A percentile compares a stretch with the other conserved stretches of the same genome.
phyloP scores from a whole-genome alignment of 2,888 invertebrate species.

The Xanthorhoe designata region DNA sequence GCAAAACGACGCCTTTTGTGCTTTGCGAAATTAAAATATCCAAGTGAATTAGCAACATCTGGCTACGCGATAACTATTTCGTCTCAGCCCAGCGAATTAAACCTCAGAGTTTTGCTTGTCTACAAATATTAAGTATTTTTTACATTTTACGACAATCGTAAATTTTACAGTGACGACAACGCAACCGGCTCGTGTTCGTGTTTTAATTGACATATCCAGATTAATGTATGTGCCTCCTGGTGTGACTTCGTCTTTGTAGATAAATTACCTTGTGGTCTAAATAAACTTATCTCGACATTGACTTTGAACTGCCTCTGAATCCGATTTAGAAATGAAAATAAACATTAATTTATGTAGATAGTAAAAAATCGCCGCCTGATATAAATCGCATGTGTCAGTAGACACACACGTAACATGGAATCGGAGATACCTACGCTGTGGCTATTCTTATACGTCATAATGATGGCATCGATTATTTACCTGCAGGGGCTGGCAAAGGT shows the following conservation, averaged over 20 bases:
- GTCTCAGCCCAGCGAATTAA: conserved; percentile 21
- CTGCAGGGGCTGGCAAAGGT: not conserved
- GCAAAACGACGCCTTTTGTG: conserved; percentile 10
- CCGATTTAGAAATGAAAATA: conserved; percentile 28
- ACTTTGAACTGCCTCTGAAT: conserved; percentile 35
- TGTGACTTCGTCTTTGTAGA: conserved; percentile 24
- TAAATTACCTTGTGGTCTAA: conserved; percentile 33
- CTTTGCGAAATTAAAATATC: conserved; percentile 14
- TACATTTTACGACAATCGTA: conserved; percentile 32
- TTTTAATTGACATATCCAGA: conserved; percentile 36
- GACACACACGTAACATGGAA: conserved; percentile 4
- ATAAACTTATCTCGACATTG: conserved; percentile 33
- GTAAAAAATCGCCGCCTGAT: conserved; percentile 10
- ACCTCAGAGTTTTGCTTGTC: conserved; percentile 2
- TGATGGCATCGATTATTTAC: conserved; percentile 15
- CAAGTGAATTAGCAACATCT: conserved; percentile 8
- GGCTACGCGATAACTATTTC: conserved; percentile 17
- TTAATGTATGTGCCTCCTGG: conserved; percentile 31
- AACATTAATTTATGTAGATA: conserved; percentile 16
- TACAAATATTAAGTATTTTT: conserved; percentile 18
- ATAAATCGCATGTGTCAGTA: conserved; percentile 9
- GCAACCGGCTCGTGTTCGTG: conserved; percentile 41
- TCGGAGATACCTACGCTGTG: not conserved
- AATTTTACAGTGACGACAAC: conserved; percentile 40
- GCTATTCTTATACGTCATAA: conserved; percentile 3